Evolutionary conservation across 30 jellyfish, hydroid and myxozoan species (phyloP), one percentile per base, ranked within the genome.

Genomic region (Calvadosia cruxmelitensis): DNA sequence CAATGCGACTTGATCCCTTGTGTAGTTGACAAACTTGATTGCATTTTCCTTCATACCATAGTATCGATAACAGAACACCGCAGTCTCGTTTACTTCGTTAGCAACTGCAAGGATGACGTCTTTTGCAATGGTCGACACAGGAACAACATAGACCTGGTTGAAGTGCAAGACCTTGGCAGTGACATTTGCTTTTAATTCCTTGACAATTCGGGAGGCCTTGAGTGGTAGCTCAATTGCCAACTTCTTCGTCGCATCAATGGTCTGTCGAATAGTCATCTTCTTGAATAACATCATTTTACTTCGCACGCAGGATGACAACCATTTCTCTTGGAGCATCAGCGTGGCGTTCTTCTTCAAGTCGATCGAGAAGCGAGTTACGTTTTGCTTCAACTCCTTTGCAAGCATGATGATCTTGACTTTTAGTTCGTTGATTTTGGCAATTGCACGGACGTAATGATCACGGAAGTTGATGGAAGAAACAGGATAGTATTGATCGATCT

Each of bases 1-100:
- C 20, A 42, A 10, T 5, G 57, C 57, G 20, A 42, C 57, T 5
- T 42, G 20, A 42, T 20, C 20, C 10, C 57, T 10, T 10, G 57
- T 20, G 20, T 42, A 42, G 31, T 52, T 52, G 77, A 49, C 62
- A 20, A 69, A 29, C 34, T 25, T 30, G 42, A 23, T 35, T 29
- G 79, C 76, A 35, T 76, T 71, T 52, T 82, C 93, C 23, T 74
- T 63, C 70, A 89, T 31, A 27, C 82, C 84, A 69, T 89, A 79
- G 81, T 80, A 89, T 5, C 72, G 52, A 72, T 81, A 64, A 31
- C 76, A 64, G 51, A 89, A 89, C 13, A 81, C 78, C 20, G 79
- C 83, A 5, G 95, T 72, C 36, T 89, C 98, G 68, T 77, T 80
- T 64, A 89, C 52, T 77, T 89, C 98, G 57, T 76, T 89, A 1